Conservation (phyloP, 2,113 vertebrate species). For the Crotalus tigris region DNA sequence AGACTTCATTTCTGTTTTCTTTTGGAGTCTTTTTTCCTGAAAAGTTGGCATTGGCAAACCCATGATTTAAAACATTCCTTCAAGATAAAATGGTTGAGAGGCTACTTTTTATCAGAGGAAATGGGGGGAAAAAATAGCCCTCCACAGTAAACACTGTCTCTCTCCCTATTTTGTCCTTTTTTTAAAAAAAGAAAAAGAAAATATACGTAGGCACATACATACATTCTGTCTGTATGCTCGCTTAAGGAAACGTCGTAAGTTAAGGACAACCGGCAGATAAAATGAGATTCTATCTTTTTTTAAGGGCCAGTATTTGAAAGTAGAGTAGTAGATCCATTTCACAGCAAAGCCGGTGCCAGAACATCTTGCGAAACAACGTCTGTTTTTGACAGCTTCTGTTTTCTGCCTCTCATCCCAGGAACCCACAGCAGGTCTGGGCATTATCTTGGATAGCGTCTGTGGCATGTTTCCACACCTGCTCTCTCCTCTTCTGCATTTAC, state of each 20-base stretch:
- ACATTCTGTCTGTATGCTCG: background rate
- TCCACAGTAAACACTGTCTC: background rate
- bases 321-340: background rate
- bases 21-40: background rate
- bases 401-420: slow-evolving; percentile 71
- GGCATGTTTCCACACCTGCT: slow-evolving; percentile 93
- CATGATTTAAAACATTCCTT: background rate
- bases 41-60: background rate
- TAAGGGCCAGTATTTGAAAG: background rate
- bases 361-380: background rate
- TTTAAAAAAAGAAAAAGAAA: background rate
- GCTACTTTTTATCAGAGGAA: background rate
- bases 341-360: background rate
- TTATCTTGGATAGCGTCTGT: slow-evolving; percentile 91
- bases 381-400: background rate
- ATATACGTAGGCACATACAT: background rate
- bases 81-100: background rate
- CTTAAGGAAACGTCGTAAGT: background rate
- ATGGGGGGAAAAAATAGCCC: too few species aligned
- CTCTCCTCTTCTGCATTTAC: slow-evolving; percentile 87
- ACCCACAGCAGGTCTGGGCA: slow-evolving; percentile 88
- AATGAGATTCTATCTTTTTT: background rate
- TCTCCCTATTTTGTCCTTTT: background rate
- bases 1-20: background rate
- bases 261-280: background rate